Base-by-base conservation (phyloP, 2,797 vertebrate species). In the Cyprinella venusta region DNA sequence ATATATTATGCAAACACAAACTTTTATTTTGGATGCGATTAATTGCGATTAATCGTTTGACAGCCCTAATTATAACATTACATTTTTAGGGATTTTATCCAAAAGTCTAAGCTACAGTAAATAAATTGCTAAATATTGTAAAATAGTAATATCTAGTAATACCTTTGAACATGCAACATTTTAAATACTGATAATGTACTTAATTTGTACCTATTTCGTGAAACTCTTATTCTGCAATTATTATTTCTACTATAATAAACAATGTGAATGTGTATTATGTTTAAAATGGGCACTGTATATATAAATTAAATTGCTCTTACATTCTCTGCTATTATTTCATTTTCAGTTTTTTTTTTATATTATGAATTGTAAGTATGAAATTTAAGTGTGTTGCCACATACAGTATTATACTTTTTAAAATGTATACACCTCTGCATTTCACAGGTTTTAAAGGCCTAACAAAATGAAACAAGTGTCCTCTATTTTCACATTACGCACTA, bases 221-320 rank as follows among this genome's bases (percentile, higher is more conserved):
- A 70, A 18, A 30, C 15, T 48, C 8, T 74, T 54, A 36, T 74
- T 33, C 54, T 77, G 40, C 45, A 63, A 77, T 64, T 76, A 16
- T 63, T 45, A 19, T 12, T 78, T n/a, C 7, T 61, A 2, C 7
- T 76, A 26, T 59, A 26, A 42, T 76, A 5, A 38, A 26, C n/a
- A n/a, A 21, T 26, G 52, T 40, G 8, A 19, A 61, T 56, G 12
- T 36, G 30, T 54, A 30, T 38, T 15, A 21, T 68, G 48, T 68
- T 40, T 56, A 16, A 50, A 18, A 21, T 12, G 24, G 30, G 8
- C 7, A 40, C 13, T 76, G 36, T 61, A 76, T 40, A 76, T 10
- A 68, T 67, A 18, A 65, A 38, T 68, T 54, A 16, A 67, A n/a
- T 38, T 78, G 26, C 12, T 33, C 9, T 33, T 5, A 21, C 56